Evolutionary conservation across 2,888 invertebrate species (phyloP), one percentile per base, ranked within the genome.

Genomic region (Cloeon dipterum): DNA sequence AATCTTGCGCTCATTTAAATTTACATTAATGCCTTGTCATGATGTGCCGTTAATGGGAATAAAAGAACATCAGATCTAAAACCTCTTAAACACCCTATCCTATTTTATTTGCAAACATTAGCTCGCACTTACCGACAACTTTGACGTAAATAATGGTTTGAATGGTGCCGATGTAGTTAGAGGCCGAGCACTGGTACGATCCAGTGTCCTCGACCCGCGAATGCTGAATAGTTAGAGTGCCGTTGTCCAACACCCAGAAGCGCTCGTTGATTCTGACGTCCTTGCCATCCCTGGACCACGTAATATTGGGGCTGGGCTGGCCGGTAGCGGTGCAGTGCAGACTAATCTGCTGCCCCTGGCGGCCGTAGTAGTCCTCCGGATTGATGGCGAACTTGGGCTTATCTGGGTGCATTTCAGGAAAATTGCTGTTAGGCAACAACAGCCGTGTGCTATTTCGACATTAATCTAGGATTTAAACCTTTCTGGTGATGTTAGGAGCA

Each of bases 121-220:
- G n/a, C n/a, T n/a, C n/a, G n/a, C 32, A 46, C 57, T 63, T 63
- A 82, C 83, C 71, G 54, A 68, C 67, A 35, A 85, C 69, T 50
- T 67, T 62, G 11, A 85, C 56, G 43, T 62, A 59, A 14, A 73
- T 77, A 16, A 66, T 61, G 5, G 74, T 65, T 37, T 65, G 62
- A 25, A 75, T 65, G 48, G 66, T 66, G 39, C 76, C 78, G 40
- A 72, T 57, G 32, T 61, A 53, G 51, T 81, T 83, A 47, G 69
- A 62, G 7, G 79, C 83, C 50, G 71, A 65, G 52, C 86, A 86
- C 36, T 67, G 65, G 51, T 85, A 88, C 33, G 62, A 55, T 5
- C 85, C 86, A 26, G 68, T 63, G 50, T 83, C 77, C 35, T 59
- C 53, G 39, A 59, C 55, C 46, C 65, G 59, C 18, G 74, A 58